A percentile compares a stretch with the other conserved stretches of the same genome.
Conservation (phyloP, 2,797 vertebrate species). For the Gastrophryne carolinensis region DNA sequence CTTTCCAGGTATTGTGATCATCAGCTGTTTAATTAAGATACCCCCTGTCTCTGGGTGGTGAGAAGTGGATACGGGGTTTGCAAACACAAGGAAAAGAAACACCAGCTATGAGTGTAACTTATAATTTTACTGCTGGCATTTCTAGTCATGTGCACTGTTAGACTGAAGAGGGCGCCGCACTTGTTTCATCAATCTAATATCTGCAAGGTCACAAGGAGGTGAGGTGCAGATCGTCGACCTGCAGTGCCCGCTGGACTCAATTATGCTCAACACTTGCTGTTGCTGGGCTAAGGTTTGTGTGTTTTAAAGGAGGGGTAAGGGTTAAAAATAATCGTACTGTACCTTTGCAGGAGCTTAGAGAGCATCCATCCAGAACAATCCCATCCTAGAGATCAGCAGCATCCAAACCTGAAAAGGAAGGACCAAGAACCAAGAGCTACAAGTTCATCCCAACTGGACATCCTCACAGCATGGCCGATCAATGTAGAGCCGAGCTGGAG, state of each 20-base stretch:
- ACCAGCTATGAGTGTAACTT: background rate
- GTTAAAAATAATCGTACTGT: too few relatives aligned
- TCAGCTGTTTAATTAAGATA: too few relatives aligned
- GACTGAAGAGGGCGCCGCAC: conserved; percentile 26
- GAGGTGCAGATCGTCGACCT: conserved; percentile 16
- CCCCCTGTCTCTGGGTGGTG: background rate
- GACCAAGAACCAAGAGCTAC: background rate
- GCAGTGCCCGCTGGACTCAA: background rate
- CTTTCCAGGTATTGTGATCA: too few relatives aligned
- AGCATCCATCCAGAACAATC: background rate
- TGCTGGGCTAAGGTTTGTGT: background rate
- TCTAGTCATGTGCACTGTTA: background rate
- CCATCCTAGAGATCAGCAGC: background rate
- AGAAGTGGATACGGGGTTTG: too few relatives aligned
- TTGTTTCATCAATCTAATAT: background rate
- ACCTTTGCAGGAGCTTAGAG: conserved; percentile 11
- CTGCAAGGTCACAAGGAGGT: conserved; percentile 48
- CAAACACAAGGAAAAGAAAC: too few relatives aligned
- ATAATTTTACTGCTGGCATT: background rate
- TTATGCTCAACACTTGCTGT: too few relatives aligned
- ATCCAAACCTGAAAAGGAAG: too few relatives aligned
- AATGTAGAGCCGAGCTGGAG: background rate
- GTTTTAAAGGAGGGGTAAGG: background rate
- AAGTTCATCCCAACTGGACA: background rate
- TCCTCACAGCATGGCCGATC: conserved; percentile 13